These are phyloP conservation scores for Entelurus aequoreus DNA, from an alignment of 2,113 vertebrate genomes.

Conservation along the genomic window DNA sequence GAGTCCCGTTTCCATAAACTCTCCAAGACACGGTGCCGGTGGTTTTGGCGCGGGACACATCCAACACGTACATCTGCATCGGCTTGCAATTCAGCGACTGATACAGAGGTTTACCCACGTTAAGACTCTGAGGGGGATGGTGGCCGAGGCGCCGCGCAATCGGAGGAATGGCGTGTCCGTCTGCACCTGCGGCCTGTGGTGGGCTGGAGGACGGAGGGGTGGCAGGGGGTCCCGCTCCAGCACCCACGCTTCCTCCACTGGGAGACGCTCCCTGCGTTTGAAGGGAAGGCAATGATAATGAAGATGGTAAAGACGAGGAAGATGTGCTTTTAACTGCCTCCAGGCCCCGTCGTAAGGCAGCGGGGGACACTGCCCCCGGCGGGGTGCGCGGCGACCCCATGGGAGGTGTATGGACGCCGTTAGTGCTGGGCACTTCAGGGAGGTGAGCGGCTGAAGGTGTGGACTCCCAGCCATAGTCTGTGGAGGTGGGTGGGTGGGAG, in stretches of 20 bases:
- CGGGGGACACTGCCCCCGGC: conserved; percentile 83
- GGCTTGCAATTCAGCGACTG: conserved; percentile 98
- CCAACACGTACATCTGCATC: conserved; percentile 99
- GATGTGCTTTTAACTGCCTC: conserved; percentile 86
- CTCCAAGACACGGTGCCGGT: conserved; percentile 85
- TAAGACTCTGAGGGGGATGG: conserved; percentile 94
- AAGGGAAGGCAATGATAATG: conserved; percentile 61
- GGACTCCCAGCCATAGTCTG: conserved; percentile 85
- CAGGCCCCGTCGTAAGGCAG: conserved; percentile 83
- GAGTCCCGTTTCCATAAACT: conserved; percentile 77
- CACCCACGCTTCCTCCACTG: conserved; percentile 58
- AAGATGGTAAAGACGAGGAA: conserved; percentile 65
- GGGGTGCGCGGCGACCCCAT: conserved; percentile 69
- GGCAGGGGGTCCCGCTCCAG: conserved; percentile 64
- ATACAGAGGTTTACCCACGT: conserved; percentile 95
- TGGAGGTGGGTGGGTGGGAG: conserved; percentile 52
- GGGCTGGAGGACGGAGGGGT: conserved; percentile 72
- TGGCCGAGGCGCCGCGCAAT: conserved; percentile 92
- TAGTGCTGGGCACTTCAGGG: conserved; percentile 82
- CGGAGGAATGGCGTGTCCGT: conserved; percentile 86
- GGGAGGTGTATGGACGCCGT: conserved; percentile 83
- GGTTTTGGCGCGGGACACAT: conserved; percentile 83
- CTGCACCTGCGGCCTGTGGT: conserved; percentile 68
- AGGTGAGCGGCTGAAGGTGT: conserved; percentile 65
- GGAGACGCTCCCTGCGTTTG: conserved; percentile 59